These are phyloP conservation scores for Teinopalpus imperialis DNA, from an alignment of 2,888 invertebrate genomes.

Conservation along the genomic window DNA sequence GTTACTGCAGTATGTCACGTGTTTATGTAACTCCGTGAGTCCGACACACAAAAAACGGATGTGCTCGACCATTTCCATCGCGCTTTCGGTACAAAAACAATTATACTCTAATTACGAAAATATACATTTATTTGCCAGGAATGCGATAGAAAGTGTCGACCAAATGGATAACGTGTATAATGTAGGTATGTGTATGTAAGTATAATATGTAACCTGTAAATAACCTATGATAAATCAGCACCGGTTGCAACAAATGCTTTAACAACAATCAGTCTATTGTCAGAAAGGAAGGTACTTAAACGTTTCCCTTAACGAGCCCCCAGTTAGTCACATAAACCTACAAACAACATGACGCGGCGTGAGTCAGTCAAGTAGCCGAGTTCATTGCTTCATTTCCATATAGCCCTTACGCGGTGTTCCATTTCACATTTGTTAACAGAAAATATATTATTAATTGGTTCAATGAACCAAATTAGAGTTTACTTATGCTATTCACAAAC, in stretches of 20 bases:
- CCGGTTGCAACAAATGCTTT: constrained; percentile 79
- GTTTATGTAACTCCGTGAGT: constrained; percentile 46
- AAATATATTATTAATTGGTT: background rate
- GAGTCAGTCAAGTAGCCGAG: constrained; percentile 10
- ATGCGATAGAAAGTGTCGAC: constrained; percentile 52
- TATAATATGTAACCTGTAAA: constrained; percentile 79
- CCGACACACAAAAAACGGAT: constrained; percentile 66
- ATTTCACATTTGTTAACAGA: background rate
- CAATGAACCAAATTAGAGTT: constrained; percentile 2
- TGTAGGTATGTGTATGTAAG: constrained; percentile 65
- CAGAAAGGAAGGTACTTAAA: constrained; percentile 74
- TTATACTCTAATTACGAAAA: constrained; percentile 71
- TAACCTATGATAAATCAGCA: constrained; percentile 80
- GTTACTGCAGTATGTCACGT: constrained; percentile 50
- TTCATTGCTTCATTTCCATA: constrained; percentile 5
- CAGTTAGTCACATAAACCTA: constrained; percentile 46
- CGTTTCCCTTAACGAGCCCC: constrained; percentile 57
- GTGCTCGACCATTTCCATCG: constrained; percentile 51
- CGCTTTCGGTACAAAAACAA: constrained; percentile 63
- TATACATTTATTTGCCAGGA: constrained; percentile 47
- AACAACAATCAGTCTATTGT: constrained; percentile 82
- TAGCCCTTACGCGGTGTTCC: background rate
- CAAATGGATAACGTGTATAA: constrained; percentile 67
- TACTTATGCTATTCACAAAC: constrained; percentile 17
- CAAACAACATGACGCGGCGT: constrained; percentile 28